A percentile compares a stretch with the other conserved stretches of the same genome.
These are phyloP conservation scores for Zosterops borbonicus DNA, from an alignment of 2,113 vertebrate species.

Conservation along the genomic window DNA sequence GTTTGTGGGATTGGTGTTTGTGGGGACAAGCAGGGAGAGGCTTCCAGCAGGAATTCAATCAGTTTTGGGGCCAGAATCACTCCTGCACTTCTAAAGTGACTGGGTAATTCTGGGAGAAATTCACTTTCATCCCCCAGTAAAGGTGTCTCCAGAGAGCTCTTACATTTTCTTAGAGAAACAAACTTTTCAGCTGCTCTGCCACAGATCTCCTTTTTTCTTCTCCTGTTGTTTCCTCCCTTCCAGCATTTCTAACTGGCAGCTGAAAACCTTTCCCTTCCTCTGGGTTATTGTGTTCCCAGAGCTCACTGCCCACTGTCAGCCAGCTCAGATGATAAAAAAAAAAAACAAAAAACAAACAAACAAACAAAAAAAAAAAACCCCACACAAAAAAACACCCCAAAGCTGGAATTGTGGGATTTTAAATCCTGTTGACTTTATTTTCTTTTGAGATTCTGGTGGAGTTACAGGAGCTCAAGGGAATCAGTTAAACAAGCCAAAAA, in stretches of 20 bases:
- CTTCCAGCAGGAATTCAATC: not conserved
- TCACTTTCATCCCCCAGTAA: constrained; percentile 28
- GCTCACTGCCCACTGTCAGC: not conserved
- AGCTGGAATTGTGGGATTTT: not conserved
- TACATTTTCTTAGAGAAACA: constrained; percentile 49
- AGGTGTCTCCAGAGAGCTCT: constrained; percentile 45
- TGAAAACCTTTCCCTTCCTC: not conserved
- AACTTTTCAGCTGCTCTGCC: constrained; percentile 11
- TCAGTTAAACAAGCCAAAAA: constrained; percentile 43
- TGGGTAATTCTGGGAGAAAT: constrained; percentile 8
- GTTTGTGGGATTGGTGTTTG: not conserved
- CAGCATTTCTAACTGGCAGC: not conserved
- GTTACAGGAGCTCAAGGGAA: constrained; percentile 18
- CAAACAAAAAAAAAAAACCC: no score
- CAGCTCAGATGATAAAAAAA: not conserved
- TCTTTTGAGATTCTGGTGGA: not conserved
- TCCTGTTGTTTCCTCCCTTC: constrained; percentile 3
- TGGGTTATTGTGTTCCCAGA: not conserved
- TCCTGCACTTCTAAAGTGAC: not conserved
- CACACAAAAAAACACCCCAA: not conserved
- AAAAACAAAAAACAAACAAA: no score
- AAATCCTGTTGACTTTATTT: not conserved
- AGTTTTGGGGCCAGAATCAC: not conserved
- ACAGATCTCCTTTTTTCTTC: constrained; percentile 12
- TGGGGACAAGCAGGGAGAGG: not conserved